Conservation (phyloP, 2,113 vertebrate species). For the Python bivittatus region DNA sequence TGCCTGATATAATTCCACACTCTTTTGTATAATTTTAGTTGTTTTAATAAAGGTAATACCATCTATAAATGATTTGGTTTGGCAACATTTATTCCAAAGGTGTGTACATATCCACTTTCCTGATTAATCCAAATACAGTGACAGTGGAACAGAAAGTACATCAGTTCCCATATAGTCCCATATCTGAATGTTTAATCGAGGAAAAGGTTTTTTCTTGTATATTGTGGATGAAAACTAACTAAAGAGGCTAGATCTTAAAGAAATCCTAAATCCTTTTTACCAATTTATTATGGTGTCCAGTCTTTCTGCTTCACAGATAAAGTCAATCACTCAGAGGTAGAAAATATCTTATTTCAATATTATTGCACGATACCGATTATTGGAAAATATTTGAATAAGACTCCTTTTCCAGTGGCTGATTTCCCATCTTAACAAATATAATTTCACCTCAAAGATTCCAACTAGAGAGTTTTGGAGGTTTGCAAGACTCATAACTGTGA, state of each 20-base stretch:
- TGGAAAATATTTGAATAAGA: constrained; percentile 16
- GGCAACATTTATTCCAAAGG: background rate
- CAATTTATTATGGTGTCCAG: background rate
- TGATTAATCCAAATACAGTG: constrained; percentile 18
- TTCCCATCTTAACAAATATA: background rate
- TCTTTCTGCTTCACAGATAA: background rate
- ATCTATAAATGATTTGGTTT: background rate
- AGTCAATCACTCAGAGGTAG: background rate
- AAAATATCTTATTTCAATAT: constrained; percentile 5
- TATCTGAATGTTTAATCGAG: background rate
- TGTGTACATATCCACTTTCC: background rate
- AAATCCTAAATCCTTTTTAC: constrained; percentile 4
- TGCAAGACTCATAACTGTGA: background rate
- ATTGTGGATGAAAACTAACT: background rate
- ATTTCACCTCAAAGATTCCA: constrained; percentile 31
- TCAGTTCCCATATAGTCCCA: constrained; percentile 11
- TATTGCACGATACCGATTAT: constrained; percentile 8
- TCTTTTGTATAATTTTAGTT: background rate
- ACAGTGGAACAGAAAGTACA: background rate
- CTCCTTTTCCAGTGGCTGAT: background rate
- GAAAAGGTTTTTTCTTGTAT: background rate
- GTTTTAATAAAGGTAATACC: background rate
- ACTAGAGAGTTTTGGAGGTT: background rate
- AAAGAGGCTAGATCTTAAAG: background rate
- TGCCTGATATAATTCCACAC: background rate